A percentile compares a stretch with the other conserved stretches of the same genome.
Evolutionary conservation across 2,888 invertebrate species (phyloP).

Genomic region (Caenorhabditis japonica): DNA sequence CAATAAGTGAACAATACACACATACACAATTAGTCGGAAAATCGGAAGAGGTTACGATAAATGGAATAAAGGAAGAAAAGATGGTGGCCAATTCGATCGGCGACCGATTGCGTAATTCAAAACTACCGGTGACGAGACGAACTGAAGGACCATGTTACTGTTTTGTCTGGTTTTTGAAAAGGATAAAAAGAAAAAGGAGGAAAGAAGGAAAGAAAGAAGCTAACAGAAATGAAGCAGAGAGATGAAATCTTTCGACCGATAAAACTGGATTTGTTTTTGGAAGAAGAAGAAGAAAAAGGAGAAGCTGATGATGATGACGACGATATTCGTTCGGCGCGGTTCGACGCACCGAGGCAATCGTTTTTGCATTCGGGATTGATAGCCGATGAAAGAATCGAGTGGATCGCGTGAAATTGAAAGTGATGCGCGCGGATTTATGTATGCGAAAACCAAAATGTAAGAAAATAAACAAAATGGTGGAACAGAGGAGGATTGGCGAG

Average conservation of each 20-base stretch:
- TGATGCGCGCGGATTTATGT: conserved; percentile 33
- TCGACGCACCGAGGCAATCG: conserved; percentile 51
- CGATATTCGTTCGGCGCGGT: conserved; percentile 27
- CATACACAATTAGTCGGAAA: no score
- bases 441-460: conserved; percentile 4
- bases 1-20: no score
- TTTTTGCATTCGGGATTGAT: conserved; percentile 52
- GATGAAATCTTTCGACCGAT: conserved; percentile 22
- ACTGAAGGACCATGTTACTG: no score
- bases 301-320: conserved; percentile 6
- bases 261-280: conserved; percentile 27
- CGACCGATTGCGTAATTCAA: conserved; percentile 40
- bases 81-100: conserved; percentile 41
- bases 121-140: not conserved
- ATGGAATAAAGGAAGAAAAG: conserved; percentile 20
- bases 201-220: conserved; percentile 3
- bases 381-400: conserved; percentile 28
- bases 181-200: conserved; percentile 16
- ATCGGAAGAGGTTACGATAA: no score
- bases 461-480: no score
- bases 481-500: no score
- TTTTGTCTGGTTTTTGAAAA: conserved; percentile 10
- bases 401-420: conserved; percentile 19
- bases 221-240: conserved; percentile 17
- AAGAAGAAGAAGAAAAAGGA: conserved; percentile 18